Conservation (phyloP, 35 echinoderm and acorn worm genomes). For the Hemicentrotus pulcherrimus region DNA sequence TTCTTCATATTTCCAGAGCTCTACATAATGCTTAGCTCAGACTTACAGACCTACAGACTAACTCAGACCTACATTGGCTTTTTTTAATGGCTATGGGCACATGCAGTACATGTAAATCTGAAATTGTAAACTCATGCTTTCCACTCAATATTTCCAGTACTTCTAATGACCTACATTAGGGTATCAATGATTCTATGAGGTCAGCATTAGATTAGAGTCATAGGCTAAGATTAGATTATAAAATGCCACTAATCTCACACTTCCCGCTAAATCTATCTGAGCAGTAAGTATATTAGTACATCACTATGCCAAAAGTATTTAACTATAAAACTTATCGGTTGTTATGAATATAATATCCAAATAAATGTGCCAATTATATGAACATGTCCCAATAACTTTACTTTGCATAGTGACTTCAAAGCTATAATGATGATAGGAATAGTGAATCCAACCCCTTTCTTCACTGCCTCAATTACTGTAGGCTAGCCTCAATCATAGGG, state of each 20-base stretch:
- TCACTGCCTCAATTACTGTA: too few relatives aligned
- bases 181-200: background rate
- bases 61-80: background rate
- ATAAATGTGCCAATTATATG: background rate
- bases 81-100: background rate
- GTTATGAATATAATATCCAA: background rate
- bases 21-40: too few relatives aligned
- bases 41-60: too few relatives aligned
- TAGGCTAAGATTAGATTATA: background rate
- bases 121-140: background rate
- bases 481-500: too few relatives aligned
- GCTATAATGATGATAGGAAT: background rate
- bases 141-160: background rate
- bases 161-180: background rate
- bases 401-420: background rate
- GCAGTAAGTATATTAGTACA: background rate
- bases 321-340: background rate
- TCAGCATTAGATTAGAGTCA: background rate
- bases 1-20: too few relatives aligned
- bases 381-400: background rate
- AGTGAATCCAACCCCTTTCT: background rate
- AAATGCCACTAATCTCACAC: conserved; percentile 33
- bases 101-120: background rate
- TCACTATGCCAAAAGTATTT: background rate
- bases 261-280: background rate